A percentile compares a stretch with the other conserved stretches of the same genome.
phyloP scores from a whole-genome alignment of 2,113 vertebrate species.

The Phylloscopus whistleri region DNA sequence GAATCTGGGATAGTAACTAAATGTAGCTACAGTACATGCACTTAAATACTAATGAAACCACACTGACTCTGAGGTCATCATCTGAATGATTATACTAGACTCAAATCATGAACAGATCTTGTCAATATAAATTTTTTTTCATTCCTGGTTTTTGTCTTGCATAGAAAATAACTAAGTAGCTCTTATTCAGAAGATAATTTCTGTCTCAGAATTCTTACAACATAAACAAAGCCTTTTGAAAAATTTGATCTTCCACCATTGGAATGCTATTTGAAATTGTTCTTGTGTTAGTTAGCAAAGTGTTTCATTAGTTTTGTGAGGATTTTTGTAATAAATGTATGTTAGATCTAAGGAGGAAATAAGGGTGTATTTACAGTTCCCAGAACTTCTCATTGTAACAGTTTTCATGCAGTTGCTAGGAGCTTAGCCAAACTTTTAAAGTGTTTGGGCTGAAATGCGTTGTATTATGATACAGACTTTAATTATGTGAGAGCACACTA shows the following conservation, averaged over 20 bases:
- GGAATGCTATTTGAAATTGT: not conserved
- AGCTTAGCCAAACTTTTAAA: slow-evolving; percentile 17
- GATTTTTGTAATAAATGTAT: slow-evolving; percentile 4
- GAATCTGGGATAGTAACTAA: slow-evolving; percentile 5
- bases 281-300: not conserved
- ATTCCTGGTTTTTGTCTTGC: not conserved
- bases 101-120: not conserved
- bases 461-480: not conserved
- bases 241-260: not conserved
- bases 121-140: not conserved
- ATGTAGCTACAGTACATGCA: not conserved
- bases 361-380: slow-evolving; percentile 1
- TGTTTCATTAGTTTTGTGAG: slow-evolving; percentile 11
- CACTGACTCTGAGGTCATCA: not conserved
- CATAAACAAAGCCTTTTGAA: slow-evolving; percentile 27
- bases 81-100: not conserved
- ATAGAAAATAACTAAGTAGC: slow-evolving; percentile 5
- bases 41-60: slow-evolving; percentile 25
- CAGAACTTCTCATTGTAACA: not conserved
- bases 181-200: slow-evolving; percentile 34
- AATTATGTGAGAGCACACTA: not conserved
- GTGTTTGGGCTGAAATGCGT: slow-evolving; percentile 1
- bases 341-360: not conserved
- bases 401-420: slow-evolving; percentile 19
- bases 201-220: slow-evolving; percentile 34